These are phyloP conservation scores for Amblyopsis rosae DNA, from an alignment of 2,113 vertebrate genomes.

Conservation along the genomic window DNA sequence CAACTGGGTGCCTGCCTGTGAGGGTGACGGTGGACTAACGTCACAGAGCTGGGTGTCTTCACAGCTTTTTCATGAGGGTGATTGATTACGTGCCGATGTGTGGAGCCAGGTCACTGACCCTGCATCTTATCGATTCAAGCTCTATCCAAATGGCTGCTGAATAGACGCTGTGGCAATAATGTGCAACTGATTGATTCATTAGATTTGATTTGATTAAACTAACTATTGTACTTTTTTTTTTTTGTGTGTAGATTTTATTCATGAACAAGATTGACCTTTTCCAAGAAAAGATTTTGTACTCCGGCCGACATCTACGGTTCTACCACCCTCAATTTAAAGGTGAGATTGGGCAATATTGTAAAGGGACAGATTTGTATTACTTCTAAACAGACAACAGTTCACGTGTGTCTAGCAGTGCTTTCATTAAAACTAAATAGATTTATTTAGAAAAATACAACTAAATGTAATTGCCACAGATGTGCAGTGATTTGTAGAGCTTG, in stretches of 20 bases:
- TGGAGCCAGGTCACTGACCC: constrained; percentile 30
- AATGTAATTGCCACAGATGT: too few species aligned
- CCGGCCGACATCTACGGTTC: constrained; percentile 71
- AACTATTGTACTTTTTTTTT: neutral
- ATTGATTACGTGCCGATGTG: constrained; percentile 34
- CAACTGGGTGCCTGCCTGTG: too few species aligned
- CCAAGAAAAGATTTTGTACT: constrained; percentile 80
- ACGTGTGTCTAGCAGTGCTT: too few species aligned
- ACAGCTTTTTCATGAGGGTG: neutral
- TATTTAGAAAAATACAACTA: too few species aligned
- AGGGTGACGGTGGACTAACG: neutral
- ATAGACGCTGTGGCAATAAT: constrained; percentile 6
- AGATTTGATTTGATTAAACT: constrained; percentile 11
- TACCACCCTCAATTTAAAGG: constrained; percentile 78
- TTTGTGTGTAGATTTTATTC: constrained; percentile 77
- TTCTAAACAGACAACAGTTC: too few species aligned
- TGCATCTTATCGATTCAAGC: constrained; percentile 27
- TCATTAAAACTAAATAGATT: too few species aligned
- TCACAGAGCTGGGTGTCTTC: too few species aligned
- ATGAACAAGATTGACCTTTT: constrained; percentile 84
- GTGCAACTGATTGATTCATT: constrained; percentile 34
- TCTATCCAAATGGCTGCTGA: constrained; percentile 19
- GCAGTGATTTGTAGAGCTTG: too few species aligned
- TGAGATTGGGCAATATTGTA: constrained; percentile 26
- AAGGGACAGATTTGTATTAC: too few species aligned